Percentiles rank a stretch among this genome's conserved stretches.
Evolutionary conservation across 2,888 invertebrate species (phyloP).

Genomic region (Tetrapedia diversipes): DNA sequence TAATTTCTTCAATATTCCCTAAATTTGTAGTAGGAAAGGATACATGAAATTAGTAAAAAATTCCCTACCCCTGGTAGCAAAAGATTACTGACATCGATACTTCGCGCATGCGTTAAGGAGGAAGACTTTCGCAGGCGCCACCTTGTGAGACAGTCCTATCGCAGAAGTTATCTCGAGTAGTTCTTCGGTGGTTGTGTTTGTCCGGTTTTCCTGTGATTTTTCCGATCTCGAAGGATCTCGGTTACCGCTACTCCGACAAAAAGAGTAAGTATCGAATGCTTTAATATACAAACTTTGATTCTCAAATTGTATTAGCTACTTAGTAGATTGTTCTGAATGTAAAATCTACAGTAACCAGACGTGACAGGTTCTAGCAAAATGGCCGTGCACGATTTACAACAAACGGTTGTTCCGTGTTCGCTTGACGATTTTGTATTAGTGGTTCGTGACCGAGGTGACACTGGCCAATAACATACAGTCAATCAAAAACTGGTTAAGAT

Average conservation of each 20-base stretch:
- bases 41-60: conserved; percentile 10
- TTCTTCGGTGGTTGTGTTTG: conserved; percentile 72
- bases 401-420: conserved; percentile 68
- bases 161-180: conserved; percentile 76
- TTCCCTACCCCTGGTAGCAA: conserved; percentile 11
- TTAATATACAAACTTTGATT: not conserved
- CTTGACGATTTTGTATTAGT: conserved; percentile 22
- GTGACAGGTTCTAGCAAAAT: conserved; percentile 80
- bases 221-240: conserved; percentile 59
- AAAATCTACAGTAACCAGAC: conserved; percentile 64
- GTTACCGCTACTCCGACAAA: conserved; percentile 65
- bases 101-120: conserved; percentile 69
- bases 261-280: conserved; percentile 68
- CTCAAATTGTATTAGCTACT: not conserved
- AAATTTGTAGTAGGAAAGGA: not conserved
- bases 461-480: conserved; percentile 28
- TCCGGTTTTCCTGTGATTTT: conserved; percentile 71
- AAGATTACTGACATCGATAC: conserved; percentile 40
- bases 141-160: conserved; percentile 76
- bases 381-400: conserved; percentile 80
- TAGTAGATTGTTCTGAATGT: conserved; percentile 36
- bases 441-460: conserved; percentile 25
- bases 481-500: not conserved
- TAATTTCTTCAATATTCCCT: not conserved
- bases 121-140: conserved; percentile 68